Conservation (phyloP, 2,888 invertebrate species). For the Xestia ashworthii region DNA sequence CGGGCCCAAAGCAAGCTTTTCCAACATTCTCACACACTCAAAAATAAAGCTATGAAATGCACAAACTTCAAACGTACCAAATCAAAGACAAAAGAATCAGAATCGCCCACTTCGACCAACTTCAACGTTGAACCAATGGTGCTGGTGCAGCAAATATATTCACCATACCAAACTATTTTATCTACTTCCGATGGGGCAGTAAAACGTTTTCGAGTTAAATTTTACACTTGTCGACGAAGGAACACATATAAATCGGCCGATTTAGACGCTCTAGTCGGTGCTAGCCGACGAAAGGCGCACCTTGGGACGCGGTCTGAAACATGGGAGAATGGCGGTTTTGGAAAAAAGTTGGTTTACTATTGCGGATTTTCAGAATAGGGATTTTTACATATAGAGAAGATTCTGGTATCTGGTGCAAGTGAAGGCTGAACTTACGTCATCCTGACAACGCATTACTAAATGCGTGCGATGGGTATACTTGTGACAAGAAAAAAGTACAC, state of each 20-base stretch:
- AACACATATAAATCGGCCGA: conserved; percentile 81
- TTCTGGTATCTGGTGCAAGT: no score
- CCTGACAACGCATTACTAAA: no score
- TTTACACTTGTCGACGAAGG: conserved; percentile 77
- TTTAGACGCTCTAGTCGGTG: conserved; percentile 75
- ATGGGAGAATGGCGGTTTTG: conserved; percentile 28
- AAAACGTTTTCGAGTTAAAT: conserved; percentile 79
- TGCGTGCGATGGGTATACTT: no score
- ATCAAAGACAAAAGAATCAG: conserved; percentile 42
- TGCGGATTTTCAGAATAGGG: no score
- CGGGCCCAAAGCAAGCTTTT: neutral
- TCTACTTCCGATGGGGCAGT: conserved; percentile 77
- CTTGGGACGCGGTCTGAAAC: conserved; percentile 53
- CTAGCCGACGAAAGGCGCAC: conserved; percentile 67
- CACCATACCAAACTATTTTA: conserved; percentile 73
- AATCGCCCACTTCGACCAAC: conserved; percentile 33
- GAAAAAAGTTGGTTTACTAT: neutral
- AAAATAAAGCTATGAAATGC: conserved; percentile 15
- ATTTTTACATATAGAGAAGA: no score
- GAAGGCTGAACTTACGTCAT: no score
- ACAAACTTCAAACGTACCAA: conserved; percentile 25
- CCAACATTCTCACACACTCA: neutral
- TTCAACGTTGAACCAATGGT: conserved; percentile 38
- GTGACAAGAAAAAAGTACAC: no score
- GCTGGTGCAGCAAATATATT: conserved; percentile 60